These are phyloP conservation scores for Cephus nigrinus DNA, from an alignment of 2,888 invertebrate genomes.

Conservation along the genomic window DNA sequence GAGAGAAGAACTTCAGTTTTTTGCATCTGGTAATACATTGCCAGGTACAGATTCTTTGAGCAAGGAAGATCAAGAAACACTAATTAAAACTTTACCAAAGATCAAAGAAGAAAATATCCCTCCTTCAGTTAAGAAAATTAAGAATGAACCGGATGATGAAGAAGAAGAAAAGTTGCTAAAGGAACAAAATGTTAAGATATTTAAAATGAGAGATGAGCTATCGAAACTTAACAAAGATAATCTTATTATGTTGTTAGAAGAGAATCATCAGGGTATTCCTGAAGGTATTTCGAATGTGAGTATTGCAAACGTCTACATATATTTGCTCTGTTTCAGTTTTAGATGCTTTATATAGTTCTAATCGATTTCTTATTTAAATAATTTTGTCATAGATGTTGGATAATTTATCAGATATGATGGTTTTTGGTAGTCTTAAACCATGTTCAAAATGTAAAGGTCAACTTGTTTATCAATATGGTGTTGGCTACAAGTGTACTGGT, in stretches of 20 bases:
- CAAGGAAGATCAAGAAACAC: constrained; percentile 76
- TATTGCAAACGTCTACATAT: constrained; percentile 12
- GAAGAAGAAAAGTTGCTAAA: constrained; percentile 72
- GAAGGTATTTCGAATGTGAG: constrained; percentile 76
- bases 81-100: constrained; percentile 74
- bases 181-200: constrained; percentile 80
- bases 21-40: constrained; percentile 77
- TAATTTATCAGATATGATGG: constrained; percentile 83
- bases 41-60: constrained; percentile 81
- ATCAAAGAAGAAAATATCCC: constrained; percentile 70
- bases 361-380: constrained; percentile 14
- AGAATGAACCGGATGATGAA: constrained; percentile 72
- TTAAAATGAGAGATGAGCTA: constrained; percentile 75
- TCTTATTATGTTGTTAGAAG: constrained; percentile 74
- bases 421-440: constrained; percentile 84
- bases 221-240: constrained; percentile 71
- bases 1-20: constrained; percentile 79
- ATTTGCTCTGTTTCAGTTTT: not conserved
- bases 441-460: constrained; percentile 88
- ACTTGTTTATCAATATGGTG: constrained; percentile 73
- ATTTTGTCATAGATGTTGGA: constrained; percentile 75
- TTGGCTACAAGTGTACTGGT: constrained; percentile 89
- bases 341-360: not conserved
- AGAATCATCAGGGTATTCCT: constrained; percentile 79
- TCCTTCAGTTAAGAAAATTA: constrained; percentile 76